Conservation (phyloP, 2,797 vertebrate genomes). For the Masticophis lateralis region DNA sequence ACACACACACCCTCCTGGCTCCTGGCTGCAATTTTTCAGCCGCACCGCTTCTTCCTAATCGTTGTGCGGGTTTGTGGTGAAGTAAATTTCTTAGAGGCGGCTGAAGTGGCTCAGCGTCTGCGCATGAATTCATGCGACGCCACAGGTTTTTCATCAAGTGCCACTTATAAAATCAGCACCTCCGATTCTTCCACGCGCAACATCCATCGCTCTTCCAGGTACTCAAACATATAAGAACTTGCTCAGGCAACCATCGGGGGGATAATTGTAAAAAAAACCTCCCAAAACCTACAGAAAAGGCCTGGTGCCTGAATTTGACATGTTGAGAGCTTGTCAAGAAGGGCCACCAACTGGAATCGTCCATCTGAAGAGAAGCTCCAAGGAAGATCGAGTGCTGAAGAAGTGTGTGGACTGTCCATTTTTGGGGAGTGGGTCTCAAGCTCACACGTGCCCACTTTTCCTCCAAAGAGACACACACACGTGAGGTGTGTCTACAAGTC, state of each 20-base stretch:
- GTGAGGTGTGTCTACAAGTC: not conserved
- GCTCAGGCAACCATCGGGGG: not conserved
- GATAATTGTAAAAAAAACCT: not conserved
- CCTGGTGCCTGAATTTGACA: not conserved
- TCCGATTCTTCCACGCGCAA: not conserved
- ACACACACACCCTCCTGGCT: not conserved
- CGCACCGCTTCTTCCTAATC: not conserved
- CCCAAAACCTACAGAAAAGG: too few relatives aligned
- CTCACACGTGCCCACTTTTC: not conserved
- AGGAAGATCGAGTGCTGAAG: not conserved
- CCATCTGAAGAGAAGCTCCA: conserved; percentile 10
- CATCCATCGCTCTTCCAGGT: not conserved
- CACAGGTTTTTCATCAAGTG: not conserved
- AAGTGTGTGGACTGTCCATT: conserved; percentile 26
- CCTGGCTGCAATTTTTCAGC: not conserved
- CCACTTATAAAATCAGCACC: conserved; percentile 7
- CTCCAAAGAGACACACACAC: not conserved
- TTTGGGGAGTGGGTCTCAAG: not conserved
- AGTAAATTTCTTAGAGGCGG: not conserved
- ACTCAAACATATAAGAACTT: not conserved
- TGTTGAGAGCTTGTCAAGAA: not conserved
- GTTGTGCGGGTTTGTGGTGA: accelerated
- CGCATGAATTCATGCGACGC: not conserved
- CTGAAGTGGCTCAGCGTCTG: not conserved
- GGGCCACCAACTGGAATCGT: not conserved